Conservation (phyloP, 23 tunicate genomes). For the Trididemnum clinides region DNA sequence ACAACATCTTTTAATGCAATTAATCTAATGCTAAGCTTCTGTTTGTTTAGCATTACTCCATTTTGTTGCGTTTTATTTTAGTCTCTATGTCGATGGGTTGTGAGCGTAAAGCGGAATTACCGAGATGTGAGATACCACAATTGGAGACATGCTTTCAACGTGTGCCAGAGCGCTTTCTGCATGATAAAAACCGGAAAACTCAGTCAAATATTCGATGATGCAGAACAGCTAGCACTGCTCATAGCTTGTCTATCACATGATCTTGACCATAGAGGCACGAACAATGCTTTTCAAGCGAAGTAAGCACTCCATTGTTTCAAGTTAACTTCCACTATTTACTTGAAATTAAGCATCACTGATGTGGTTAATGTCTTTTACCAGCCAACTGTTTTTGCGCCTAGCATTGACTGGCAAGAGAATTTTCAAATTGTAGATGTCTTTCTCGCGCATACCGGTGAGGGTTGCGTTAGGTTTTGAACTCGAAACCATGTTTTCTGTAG, state of each 20-base stretch:
- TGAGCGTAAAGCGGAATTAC: constrained; percentile 88
- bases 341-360: no score
- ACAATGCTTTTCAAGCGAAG: constrained; percentile 96
- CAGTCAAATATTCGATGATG: constrained; percentile 40
- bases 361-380: no score
- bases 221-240: constrained; percentile 72
- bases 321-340: no score
- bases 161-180: constrained; percentile 88
- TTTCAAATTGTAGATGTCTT: no score
- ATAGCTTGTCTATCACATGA: constrained; percentile 90
- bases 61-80: constrained; percentile 27
- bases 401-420: no score
- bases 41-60: not conserved
- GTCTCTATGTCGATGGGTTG: constrained; percentile 85
- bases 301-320: constrained; percentile 33
- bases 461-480: no score
- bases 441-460: no score
- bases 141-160: constrained; percentile 98
- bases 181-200: constrained; percentile 82
- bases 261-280: constrained; percentile 91
- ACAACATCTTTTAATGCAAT: not conserved
- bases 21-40: not conserved
- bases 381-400: no score
- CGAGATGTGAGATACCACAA: constrained; percentile 88
- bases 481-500: no score